phyloP scores from a whole-genome alignment of 1,140 invertebrate species.

The Caenorhabditis briggsae region DNA sequence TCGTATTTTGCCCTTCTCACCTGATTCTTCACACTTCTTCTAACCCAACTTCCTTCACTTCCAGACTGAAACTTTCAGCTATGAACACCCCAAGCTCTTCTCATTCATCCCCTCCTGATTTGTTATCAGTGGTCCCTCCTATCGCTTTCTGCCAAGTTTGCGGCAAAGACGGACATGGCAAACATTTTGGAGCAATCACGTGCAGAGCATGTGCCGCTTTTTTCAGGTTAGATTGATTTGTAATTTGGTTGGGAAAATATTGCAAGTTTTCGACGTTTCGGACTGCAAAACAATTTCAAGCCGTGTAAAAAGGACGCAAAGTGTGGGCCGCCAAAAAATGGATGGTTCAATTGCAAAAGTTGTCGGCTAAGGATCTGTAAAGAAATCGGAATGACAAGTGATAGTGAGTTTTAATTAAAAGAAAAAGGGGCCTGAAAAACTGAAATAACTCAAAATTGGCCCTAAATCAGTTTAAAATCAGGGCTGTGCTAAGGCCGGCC shows the following conservation, averaged over 20 bases:
- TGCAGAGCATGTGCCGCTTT: slow-evolving; percentile 8
- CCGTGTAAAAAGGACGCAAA: neutral
- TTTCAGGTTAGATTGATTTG: neutral
- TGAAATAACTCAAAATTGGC: no score
- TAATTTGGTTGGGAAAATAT: neutral
- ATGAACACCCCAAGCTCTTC: neutral
- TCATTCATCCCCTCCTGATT: neutral
- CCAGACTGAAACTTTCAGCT: neutral
- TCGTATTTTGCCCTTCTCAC: no score
- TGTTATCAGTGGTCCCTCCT: neutral
- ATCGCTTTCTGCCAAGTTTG: neutral
- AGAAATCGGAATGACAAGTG: slow-evolving; percentile 1
- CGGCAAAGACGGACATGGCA: neutral
- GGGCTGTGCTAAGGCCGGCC: no score
- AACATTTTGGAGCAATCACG: slow-evolving; percentile 1
- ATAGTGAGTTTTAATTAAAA: no score
- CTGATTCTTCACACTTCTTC: neutral
- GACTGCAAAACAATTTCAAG: neutral
- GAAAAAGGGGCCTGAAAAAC: no score
- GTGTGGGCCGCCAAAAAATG: neutral
- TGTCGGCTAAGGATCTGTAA: neutral
- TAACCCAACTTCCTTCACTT: neutral
- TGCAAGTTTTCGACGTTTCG: neutral
- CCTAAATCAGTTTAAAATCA: no score
- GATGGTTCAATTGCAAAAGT: slow-evolving; percentile 15